phyloP scores from a whole-genome alignment of 2,888 invertebrate species.

The Chrysolina haemoptera region DNA sequence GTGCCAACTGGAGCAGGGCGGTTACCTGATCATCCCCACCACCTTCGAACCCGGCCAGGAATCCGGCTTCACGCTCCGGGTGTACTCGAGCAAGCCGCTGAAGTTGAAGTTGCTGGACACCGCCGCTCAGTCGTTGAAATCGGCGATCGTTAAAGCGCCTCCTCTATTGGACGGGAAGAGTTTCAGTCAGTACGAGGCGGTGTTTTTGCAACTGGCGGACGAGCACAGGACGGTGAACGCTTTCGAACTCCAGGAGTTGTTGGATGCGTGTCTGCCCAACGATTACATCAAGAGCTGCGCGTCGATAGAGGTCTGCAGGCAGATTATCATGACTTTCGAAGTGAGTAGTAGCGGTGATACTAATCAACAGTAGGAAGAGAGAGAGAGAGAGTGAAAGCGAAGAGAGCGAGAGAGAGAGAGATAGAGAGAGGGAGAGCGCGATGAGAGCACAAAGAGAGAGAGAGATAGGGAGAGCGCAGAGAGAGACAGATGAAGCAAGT shows the following conservation, averaged over 20 bases:
- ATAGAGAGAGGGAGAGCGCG: too few species aligned
- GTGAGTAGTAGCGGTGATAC: constrained; percentile 78
- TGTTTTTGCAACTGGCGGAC: constrained; percentile 91
- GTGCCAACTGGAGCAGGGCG: constrained; percentile 84
- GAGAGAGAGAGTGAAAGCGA: too few species aligned
- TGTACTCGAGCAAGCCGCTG: constrained; percentile 83
- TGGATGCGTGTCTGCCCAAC: constrained; percentile 93
- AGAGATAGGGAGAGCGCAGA: too few species aligned
- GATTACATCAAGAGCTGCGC: constrained; percentile 96
- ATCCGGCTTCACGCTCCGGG: constrained; percentile 88
- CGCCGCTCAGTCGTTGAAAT: constrained; percentile 79
- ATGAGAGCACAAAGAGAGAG: too few species aligned
- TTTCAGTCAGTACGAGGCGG: constrained; percentile 89
- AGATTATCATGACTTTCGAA: constrained; percentile 90
- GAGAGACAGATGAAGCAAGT: too few species aligned
- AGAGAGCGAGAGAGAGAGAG: too few species aligned
- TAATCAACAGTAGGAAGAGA: too few species aligned
- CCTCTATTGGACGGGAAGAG: constrained; percentile 79
- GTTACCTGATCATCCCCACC: constrained; percentile 89
- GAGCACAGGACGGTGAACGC: constrained; percentile 92
- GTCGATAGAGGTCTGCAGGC: constrained; percentile 91
- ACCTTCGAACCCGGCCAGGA: constrained; percentile 94
- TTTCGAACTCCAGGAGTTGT: constrained; percentile 90
- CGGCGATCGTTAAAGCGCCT: constrained; percentile 84
- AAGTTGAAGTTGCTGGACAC: constrained; percentile 83